Evolutionary conservation across 1,140 invertebrate genomes (phyloP), one percentile per base, ranked within the genome.

Genomic region (Nephila pilipes): DNA sequence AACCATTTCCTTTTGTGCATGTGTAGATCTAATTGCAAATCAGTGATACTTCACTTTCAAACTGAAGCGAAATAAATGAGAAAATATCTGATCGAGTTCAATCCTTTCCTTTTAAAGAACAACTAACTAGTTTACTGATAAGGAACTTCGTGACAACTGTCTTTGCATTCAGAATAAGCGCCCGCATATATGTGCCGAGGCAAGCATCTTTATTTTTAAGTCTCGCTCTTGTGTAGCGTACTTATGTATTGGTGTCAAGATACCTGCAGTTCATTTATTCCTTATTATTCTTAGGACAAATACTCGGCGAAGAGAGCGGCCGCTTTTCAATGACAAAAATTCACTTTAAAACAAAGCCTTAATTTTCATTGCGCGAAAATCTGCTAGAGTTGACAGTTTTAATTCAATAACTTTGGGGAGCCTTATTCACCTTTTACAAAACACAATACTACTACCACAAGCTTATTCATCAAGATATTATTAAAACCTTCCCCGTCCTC

Each of bases 391-490:
- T 93, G 91, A 93, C 91, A 93, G 91, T 93, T 93, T 93, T 93
- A 93, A 93, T 93, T 93, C 91, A 93, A 93, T 93, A 93, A 93
- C 83, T 87, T 91, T 65, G 57, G 20, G 54, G 16, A n/a, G 38
- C 65, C 69, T 75, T 75, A 79, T 79, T 63, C 91, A 92, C 85
- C 83, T 87, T 85, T 85, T 87, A 55, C 83, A 93, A 87, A 93
- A 93, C 91, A 93, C 83, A 87, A 93, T 87, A 87, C 83, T 87
- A 85, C 87, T 63, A 90, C 25, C 79, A 38, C 81, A 20, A 69
- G 91, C 91, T 93, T 93, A 93, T 93, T 93, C 91, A 93, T 93
- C 91, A 93, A 93, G 91, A 93, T 93, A 93, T 93, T 93, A 93
- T 93, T 92, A 92, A 92, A 92, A 92, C 90, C 69, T 58, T 81